These are phyloP conservation scores for Brachionus manjavacas DNA, from an alignment of 1,140 invertebrate species.

Conservation along the genomic window DNA sequence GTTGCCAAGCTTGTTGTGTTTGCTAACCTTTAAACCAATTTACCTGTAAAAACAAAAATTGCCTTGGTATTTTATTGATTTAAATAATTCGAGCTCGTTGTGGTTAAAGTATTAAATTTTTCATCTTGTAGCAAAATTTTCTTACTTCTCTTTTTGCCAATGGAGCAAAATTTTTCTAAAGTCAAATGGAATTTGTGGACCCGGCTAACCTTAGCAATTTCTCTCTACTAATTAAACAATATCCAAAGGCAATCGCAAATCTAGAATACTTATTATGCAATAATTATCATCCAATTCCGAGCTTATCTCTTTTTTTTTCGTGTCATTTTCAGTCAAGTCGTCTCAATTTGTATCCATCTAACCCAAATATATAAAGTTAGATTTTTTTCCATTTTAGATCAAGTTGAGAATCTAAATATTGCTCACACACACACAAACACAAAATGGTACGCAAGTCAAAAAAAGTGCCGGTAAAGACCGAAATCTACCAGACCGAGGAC, in stretches of 20 bases:
- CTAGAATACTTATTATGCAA: slow-evolving; percentile 38
- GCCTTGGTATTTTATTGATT: slow-evolving; percentile 31
- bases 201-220: not conserved
- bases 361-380: slow-evolving; percentile 25
- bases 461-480: not conserved
- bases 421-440: too few species aligned
- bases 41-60: slow-evolving; percentile 7
- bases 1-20: not conserved
- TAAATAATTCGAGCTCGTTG: not conserved
- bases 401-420: not conserved
- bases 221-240: not conserved
- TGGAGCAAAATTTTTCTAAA: not conserved
- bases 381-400: not conserved
- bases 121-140: not conserved
- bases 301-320: not conserved
- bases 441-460: slow-evolving; percentile 21
- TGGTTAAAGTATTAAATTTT: slow-evolving; percentile 4
- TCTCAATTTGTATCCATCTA: slow-evolving; percentile 32
- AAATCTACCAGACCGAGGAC: not conserved
- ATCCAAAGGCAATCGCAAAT: slow-evolving; percentile 2
- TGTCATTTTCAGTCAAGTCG: slow-evolving; percentile 35
- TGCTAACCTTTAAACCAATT: slow-evolving; percentile 17
- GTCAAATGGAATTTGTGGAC: not conserved
- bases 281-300: not conserved
- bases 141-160: not conserved